These are phyloP conservation scores for Caradrina clavipalpis DNA, from an alignment of 2,888 invertebrate genomes.

Conservation along the genomic window DNA sequence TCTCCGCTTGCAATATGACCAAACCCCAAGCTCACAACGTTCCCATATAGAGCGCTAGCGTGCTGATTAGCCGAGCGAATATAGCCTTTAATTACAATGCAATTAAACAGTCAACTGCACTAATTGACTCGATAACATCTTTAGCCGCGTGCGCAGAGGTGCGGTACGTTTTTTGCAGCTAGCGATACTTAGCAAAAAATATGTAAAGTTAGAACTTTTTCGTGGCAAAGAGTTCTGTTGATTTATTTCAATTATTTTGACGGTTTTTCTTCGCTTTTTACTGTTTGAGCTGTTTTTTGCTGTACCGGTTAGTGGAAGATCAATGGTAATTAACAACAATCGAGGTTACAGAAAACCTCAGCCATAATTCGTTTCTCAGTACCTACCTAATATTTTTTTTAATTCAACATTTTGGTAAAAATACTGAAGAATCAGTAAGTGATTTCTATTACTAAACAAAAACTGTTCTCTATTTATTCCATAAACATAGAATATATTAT, in stretches of 20 bases:
- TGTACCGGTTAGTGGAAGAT: too few relatives aligned
- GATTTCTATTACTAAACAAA: too few relatives aligned
- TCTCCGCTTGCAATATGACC: slow-evolving; percentile 42
- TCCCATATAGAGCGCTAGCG: slow-evolving; percentile 78
- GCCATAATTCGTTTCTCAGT: too few relatives aligned
- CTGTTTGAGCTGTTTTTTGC: not conserved
- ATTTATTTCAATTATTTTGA: not conserved
- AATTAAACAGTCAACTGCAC: slow-evolving; percentile 79
- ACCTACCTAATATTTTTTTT: too few relatives aligned
- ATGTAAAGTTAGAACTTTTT: slow-evolving; percentile 47
- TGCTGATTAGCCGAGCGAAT: slow-evolving; percentile 77
- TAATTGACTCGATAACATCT: slow-evolving; percentile 82
- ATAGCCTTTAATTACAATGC: slow-evolving; percentile 82
- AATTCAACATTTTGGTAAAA: too few relatives aligned
- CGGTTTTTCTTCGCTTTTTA: not conserved
- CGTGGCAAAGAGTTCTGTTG: slow-evolving; percentile 51
- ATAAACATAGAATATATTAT: too few relatives aligned
- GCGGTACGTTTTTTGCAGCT: slow-evolving; percentile 70
- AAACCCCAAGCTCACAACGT: slow-evolving; percentile 64
- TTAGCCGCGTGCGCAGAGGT: slow-evolving; percentile 68
- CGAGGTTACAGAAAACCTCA: too few relatives aligned
- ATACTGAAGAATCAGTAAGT: too few relatives aligned
- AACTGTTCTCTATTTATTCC: too few relatives aligned
- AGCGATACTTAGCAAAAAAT: slow-evolving; percentile 65
- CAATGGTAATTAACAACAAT: too few relatives aligned